These are phyloP conservation scores for Fundulus diaphanus DNA, from an alignment of 2,797 vertebrate genomes.

Conservation along the genomic window DNA sequence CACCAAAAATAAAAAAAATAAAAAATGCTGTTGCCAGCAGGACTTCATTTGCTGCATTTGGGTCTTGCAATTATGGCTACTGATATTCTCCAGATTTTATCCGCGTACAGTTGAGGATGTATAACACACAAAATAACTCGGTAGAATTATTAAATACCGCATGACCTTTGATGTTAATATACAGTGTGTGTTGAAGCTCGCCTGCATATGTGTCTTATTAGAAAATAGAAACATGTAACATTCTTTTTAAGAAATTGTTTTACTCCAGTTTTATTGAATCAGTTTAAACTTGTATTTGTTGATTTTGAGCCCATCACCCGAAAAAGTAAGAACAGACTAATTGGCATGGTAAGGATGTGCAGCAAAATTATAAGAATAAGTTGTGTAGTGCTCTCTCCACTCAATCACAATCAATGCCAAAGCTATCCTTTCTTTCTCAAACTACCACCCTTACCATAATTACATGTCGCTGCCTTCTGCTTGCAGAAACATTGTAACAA, in stretches of 20 bases:
- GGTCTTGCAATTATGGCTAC: not conserved
- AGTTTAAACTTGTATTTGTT: not conserved
- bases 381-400: not conserved
- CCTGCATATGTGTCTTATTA: not conserved
- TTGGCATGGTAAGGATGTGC: not conserved
- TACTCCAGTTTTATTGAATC: not conserved
- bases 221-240: not conserved
- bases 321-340: not conserved
- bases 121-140: not conserved
- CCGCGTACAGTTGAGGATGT: not conserved
- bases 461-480: not conserved
- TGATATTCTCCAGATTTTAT: not conserved
- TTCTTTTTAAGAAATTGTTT: not conserved
- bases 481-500: not conserved
- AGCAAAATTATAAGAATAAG: not conserved
- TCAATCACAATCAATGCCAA: not conserved
- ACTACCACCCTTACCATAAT: not conserved
- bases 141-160: not conserved
- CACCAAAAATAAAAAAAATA: conserved; percentile 48
- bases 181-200: not conserved
- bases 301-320: not conserved
- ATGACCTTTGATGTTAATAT: not conserved
- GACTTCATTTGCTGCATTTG: conserved; percentile 20
- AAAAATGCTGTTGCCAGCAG: conserved; percentile 37
- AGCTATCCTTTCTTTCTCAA: not conserved